Evolutionary conservation across 2,113 vertebrate genomes (phyloP).

Genomic region (Falcunculus frontatus): DNA sequence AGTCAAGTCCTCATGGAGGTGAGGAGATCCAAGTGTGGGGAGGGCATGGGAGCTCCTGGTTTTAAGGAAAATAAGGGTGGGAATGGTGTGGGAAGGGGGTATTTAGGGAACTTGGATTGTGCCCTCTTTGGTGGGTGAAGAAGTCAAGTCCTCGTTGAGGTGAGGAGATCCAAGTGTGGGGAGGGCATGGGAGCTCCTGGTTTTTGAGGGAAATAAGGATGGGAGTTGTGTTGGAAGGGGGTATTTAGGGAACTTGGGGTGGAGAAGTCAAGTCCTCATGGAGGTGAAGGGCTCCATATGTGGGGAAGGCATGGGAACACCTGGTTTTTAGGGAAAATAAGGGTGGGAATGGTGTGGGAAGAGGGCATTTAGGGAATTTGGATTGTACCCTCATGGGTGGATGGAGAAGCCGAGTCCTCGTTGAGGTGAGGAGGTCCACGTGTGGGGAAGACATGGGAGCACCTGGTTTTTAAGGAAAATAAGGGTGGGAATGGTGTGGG

Average conservation of each 20-base stretch:
- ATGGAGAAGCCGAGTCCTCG: not conserved
- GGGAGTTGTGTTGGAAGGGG: not conserved
- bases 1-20: accelerated
- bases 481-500: not conserved
- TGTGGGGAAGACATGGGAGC: not conserved
- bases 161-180: not conserved
- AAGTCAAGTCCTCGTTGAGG: accelerated
- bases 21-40: not conserved
- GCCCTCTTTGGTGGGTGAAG: not conserved
- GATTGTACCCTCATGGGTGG: too few relatives aligned
- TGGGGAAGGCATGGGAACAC: too few relatives aligned
- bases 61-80: not conserved
- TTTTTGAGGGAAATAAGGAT: not conserved
- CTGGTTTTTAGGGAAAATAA: not conserved
- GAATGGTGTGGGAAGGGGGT: not conserved
- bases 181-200: accelerated
- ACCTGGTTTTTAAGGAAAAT: not conserved
- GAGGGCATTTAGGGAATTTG: not conserved
- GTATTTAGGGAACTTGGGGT: too few relatives aligned
- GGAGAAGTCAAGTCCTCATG: accelerated
- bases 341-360: not conserved
- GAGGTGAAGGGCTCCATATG: not conserved
- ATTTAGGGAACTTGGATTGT: not conserved
- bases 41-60: accelerated
- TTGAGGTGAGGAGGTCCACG: not conserved